A percentile compares a stretch with the other conserved stretches of the same genome.
These are phyloP conservation scores for Pandemis corylana DNA, from an alignment of 2,888 invertebrate genomes.

Conservation along the genomic window DNA sequence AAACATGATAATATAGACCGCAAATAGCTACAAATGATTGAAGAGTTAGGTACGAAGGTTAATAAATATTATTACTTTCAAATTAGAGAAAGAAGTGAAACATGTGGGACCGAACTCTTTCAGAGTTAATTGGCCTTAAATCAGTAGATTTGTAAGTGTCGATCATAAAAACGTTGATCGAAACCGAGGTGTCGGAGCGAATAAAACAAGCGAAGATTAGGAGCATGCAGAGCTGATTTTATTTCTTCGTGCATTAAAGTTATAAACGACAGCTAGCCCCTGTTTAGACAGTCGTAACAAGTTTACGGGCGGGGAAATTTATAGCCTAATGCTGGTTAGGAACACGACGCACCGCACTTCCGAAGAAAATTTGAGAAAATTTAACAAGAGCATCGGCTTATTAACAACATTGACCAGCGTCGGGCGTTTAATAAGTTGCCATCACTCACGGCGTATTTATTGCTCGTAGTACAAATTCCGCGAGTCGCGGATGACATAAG, in stretches of 20 bases:
- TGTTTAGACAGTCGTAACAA: constrained; percentile 81
- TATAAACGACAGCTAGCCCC: constrained; percentile 77
- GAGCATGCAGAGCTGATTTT: constrained; percentile 57
- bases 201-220: constrained; percentile 56
- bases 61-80: background rate
- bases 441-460: constrained; percentile 80
- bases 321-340: constrained; percentile 76
- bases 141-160: constrained; percentile 22
- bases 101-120: background rate
- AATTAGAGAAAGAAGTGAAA: constrained; percentile 1
- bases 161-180: constrained; percentile 31
- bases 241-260: constrained; percentile 68
- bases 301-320: constrained; percentile 80
- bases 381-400: background rate
- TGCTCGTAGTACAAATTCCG: constrained; percentile 78
- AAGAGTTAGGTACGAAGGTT: background rate
- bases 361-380: constrained; percentile 45
- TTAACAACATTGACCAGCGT: background rate
- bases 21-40: background rate
- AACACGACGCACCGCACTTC: constrained; percentile 78
- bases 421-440: constrained; percentile 59
- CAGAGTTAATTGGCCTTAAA: constrained; percentile 24
- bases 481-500: constrained; percentile 83
- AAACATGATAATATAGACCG: background rate
- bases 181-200: constrained; percentile 36